Percentiles rank a stretch among this genome's conserved stretches.
Evolutionary conservation across 1,140 invertebrate genomes (phyloP).

Genomic region (Aphaenogaster ashmeadi): DNA sequence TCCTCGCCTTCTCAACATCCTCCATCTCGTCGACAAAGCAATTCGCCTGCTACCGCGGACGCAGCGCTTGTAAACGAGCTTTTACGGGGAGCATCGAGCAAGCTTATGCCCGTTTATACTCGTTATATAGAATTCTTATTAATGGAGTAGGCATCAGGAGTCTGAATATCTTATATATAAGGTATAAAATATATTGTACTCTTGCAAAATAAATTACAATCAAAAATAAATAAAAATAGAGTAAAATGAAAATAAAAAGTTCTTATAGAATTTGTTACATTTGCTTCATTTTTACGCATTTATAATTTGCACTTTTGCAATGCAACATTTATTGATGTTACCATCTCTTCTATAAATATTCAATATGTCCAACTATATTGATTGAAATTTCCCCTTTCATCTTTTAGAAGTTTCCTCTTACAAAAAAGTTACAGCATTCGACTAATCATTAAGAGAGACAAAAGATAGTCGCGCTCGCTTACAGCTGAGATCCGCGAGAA

Average conservation of each 20-base stretch:
- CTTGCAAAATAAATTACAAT: background rate
- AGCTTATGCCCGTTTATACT: background rate
- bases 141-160: background rate
- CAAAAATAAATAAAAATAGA: background rate
- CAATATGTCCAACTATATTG: background rate
- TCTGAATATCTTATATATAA: background rate
- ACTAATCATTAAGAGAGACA: background rate
- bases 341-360: background rate
- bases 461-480: constrained; percentile 50
- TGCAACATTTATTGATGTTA: background rate
- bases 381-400: background rate
- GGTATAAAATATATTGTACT: background rate
- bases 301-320: background rate
- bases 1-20: constrained; percentile 17
- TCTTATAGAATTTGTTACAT: background rate
- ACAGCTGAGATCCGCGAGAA: constrained; percentile 22
- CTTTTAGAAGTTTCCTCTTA: background rate
- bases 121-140: background rate
- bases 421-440: background rate
- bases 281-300: background rate
- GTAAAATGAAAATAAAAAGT: background rate
- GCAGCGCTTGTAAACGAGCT: constrained; percentile 35
- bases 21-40: constrained; percentile 35
- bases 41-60: constrained; percentile 24
- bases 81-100: background rate